These are phyloP conservation scores for Lucifuga dentata DNA, from an alignment of 2,113 vertebrate genomes.

Conservation along the genomic window DNA sequence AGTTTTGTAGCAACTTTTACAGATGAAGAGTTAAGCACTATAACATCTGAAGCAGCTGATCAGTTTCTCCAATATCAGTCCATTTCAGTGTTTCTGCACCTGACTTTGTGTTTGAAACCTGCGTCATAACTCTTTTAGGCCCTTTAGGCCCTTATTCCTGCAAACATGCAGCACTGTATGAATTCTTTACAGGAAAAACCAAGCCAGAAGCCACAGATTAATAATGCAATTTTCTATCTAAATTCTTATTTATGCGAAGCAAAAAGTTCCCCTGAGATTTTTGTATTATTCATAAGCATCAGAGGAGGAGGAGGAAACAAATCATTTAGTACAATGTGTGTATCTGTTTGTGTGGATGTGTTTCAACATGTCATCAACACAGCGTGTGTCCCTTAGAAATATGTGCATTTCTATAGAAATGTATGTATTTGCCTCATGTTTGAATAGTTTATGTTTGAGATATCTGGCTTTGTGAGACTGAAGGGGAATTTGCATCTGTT, in stretches of 20 bases:
- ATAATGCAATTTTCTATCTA: constrained; percentile 82
- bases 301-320: constrained; percentile 70
- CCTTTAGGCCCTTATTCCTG: constrained; percentile 13
- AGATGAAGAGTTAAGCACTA: background rate
- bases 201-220: constrained; percentile 70
- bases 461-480: constrained; percentile 58
- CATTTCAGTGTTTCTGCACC: too few species aligned
- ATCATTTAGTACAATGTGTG: constrained; percentile 75
- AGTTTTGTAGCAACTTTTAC: too few species aligned
- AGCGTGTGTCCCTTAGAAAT: constrained; percentile 44
- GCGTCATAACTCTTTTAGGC: constrained; percentile 14
- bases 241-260: constrained; percentile 80
- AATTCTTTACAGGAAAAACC: constrained; percentile 64
- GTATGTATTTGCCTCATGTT: constrained; percentile 43
- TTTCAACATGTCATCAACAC: constrained; percentile 37
- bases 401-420: constrained; percentile 42
- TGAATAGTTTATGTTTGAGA: constrained; percentile 64
- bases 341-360: constrained; percentile 50
- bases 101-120: background rate
- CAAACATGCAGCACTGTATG: constrained; percentile 51
- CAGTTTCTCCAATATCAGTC: background rate
- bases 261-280: constrained; percentile 76
- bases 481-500: constrained; percentile 74
- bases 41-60: too few species aligned
- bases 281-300: constrained; percentile 80